Percentiles rank a stretch among this genome's conserved stretches.
phyloP scores from a whole-genome alignment of 2,888 invertebrate species.

The Drosophila villosipedis region DNA sequence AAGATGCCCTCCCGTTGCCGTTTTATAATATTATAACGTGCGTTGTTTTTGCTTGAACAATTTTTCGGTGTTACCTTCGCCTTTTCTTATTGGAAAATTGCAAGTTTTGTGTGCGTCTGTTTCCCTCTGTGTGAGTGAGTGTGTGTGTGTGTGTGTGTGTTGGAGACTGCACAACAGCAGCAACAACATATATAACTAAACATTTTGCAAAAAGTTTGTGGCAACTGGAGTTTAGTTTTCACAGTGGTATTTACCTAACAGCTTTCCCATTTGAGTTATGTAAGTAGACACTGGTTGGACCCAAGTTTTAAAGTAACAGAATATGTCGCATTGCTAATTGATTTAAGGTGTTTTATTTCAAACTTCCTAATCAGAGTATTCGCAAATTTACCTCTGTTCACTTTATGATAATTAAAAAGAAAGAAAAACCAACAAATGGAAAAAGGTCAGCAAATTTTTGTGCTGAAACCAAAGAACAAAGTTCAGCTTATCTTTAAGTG shows the following conservation, averaged over 20 bases:
- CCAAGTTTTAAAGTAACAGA: constrained; percentile 4
- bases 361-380: constrained; percentile 8
- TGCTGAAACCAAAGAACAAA: constrained; percentile 40
- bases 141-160: constrained; percentile 14
- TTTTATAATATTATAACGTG: constrained; percentile 80
- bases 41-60: constrained; percentile 80
- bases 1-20: constrained; percentile 72
- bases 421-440: constrained; percentile 14
- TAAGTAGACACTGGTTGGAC: constrained; percentile 26
- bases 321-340: constrained; percentile 37
- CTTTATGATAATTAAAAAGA: constrained; percentile 46
- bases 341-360: constrained; percentile 28
- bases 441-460: constrained; percentile 33
- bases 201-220: constrained; percentile 58
- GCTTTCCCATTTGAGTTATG: constrained; percentile 66
- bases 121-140: constrained; percentile 1
- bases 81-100: constrained; percentile 78
- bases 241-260: constrained; percentile 76
- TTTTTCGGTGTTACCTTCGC: constrained; percentile 77
- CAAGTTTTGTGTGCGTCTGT: constrained; percentile 54
- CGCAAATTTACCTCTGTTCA: not conserved
- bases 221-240: constrained; percentile 64
- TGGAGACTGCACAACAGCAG: constrained; percentile 19
- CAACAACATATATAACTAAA: constrained; percentile 48
- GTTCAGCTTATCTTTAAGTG: constrained; percentile 69